Evolutionary conservation across 2,888 invertebrate species (phyloP).

Genomic region (Leptarthrus brevirostris): DNA sequence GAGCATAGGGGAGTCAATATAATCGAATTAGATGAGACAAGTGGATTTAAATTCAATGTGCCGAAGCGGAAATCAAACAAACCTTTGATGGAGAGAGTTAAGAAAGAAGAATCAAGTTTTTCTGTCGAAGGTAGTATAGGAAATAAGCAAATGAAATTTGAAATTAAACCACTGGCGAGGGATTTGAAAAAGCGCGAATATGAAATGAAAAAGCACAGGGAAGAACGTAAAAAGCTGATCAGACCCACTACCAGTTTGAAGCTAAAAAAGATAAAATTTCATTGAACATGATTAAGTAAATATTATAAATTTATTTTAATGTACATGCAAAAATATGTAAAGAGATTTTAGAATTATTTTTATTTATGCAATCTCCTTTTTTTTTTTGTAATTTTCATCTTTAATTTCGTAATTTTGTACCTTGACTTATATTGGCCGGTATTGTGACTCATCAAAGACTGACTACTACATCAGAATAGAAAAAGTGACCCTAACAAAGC

Average conservation of each 20-base stretch:
- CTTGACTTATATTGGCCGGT: too few relatives aligned
- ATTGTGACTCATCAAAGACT: too few relatives aligned
- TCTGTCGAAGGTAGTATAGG: conserved; percentile 73
- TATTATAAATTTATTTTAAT: conserved; percentile 11
- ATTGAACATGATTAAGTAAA: too few relatives aligned
- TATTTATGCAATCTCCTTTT: too few relatives aligned
- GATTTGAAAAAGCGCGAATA: conserved; percentile 71
- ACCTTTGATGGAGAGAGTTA: conserved; percentile 37
- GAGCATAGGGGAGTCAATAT: conserved; percentile 67
- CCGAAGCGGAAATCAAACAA: conserved; percentile 58
- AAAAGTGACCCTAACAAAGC: too few relatives aligned
- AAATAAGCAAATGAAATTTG: conserved; percentile 84
- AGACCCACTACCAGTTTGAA: conserved; percentile 69
- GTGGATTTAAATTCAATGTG: conserved; percentile 71
- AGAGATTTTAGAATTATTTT: neutral
- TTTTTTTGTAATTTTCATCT: too few relatives aligned
- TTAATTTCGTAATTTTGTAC: neutral
- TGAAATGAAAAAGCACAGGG: conserved; percentile 74
- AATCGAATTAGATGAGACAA: conserved; percentile 72
- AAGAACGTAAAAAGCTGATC: conserved; percentile 76
- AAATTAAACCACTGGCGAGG: conserved; percentile 71
- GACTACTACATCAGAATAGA: too few relatives aligned
- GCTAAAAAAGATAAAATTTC: conserved; percentile 66
- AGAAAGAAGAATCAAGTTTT: conserved; percentile 57
- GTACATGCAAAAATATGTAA: neutral